Evolutionary conservation across 2,113 vertebrate genomes (phyloP), one percentile per base, ranked within the genome.

Genomic region (Phrynosoma blainvillii): DNA sequence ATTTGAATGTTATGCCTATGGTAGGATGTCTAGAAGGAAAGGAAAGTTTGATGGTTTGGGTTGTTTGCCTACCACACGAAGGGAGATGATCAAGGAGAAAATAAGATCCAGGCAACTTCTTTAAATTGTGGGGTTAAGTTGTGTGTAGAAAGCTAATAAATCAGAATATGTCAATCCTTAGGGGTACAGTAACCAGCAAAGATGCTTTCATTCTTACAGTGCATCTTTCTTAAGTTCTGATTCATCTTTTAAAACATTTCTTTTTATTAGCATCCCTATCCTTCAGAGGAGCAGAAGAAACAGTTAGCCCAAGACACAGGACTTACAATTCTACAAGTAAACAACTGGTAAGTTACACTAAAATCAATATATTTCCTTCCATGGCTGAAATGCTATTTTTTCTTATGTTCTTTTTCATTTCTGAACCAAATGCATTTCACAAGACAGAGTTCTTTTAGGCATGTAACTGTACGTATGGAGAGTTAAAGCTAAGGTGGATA

Each of bases 271-370:
- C 98, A 99, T 97, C 99, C 99, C 89, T 99, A 99, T 96, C 99
- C 99, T 88, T 99, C 99, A 97, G 99, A 99, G 97, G 99, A 99
- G 96, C 99, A 99, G 98, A 99, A 99, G 98, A 99, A 99, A 98
- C 99, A 99, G 97, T 98, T 99, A 98, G 99, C 99, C 95, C 98
- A 99, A 97, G 99, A 99, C 97, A 99, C 99, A 75, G 99, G 99
- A 96, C 98, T 99, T 96, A 99, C 99, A 97, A 99, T 99, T 97
- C 98, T 99, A 98, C 99, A 99, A 99, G 99, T 99, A 97, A 99
- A 99, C 98, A 99, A 99, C 98, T 99, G 99, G 99, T 99, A 98
- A 99, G 99, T 98, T 93, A 97, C 93, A 92, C 91, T 84, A 92
- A 92, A 95, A 95, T 96, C 93, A 95, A 94, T 96, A 93, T 93